Percentiles rank a stretch among this genome's conserved stretches.
These are phyloP conservation scores for Stenotaenia linearis DNA, from an alignment of 2,888 invertebrate genomes.

Conservation along the genomic window DNA sequence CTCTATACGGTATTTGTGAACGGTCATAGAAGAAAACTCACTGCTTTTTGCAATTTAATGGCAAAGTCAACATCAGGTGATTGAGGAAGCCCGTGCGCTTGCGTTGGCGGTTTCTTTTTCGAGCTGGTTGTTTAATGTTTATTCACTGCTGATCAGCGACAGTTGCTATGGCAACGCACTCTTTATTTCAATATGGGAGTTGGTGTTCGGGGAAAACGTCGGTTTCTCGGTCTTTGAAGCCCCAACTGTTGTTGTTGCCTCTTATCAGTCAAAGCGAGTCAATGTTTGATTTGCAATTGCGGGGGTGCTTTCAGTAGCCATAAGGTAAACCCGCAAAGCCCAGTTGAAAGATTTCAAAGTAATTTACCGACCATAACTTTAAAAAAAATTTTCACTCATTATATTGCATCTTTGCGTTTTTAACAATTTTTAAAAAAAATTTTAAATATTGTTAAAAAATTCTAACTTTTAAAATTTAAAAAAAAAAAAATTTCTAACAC, in stretches of 20 bases:
- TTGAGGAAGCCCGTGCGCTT: not conserved
- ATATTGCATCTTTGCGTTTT: too few relatives aligned
- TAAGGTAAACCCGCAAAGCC: not conserved
- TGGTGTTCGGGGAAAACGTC: not conserved
- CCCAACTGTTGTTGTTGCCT: not conserved
- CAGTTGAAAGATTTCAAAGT: not conserved
- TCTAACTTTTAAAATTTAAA: not conserved
- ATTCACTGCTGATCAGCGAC: not conserved
- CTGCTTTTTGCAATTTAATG: not conserved
- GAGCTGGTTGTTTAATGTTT: not conserved
- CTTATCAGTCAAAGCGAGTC: not conserved
- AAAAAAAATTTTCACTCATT: too few relatives aligned
- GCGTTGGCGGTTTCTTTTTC: not conserved
- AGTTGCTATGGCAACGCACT: not conserved
- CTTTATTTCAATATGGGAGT: not conserved
- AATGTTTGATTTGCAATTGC: constrained; percentile 4
- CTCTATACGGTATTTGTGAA: not conserved
- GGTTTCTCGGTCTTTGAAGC: not conserved
- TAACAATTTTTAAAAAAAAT: not conserved
- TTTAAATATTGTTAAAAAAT: not conserved
- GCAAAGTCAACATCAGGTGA: not conserved
- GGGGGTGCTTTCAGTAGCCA: not conserved
- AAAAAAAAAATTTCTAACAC: not conserved
- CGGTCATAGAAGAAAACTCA: not conserved
- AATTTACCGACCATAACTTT: not conserved